A percentile compares a stretch with the other conserved stretches of the same genome.
phyloP scores from a whole-genome alignment of 1,140 invertebrate species.

The Pseudomyrmex flavicornis region DNA sequence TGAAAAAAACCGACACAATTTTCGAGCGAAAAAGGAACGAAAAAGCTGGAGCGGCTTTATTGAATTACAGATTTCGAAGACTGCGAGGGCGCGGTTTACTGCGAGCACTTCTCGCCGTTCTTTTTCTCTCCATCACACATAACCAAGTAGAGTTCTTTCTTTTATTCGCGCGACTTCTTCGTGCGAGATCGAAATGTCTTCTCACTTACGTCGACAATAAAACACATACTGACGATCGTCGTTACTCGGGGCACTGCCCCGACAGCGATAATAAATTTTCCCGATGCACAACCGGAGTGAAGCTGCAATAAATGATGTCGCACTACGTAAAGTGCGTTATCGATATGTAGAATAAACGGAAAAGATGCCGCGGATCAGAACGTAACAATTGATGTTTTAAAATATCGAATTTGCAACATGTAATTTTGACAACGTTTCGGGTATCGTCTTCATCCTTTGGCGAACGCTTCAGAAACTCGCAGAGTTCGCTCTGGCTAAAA shows the following conservation, averaged over 20 bases:
- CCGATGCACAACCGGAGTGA: not conserved
- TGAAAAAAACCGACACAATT: not conserved
- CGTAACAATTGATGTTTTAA: too few relatives aligned
- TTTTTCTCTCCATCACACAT: slow-evolving; percentile 4
- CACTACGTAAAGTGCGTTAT: slow-evolving; percentile 38
- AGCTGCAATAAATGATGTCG: not conserved
- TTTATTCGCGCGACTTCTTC: slow-evolving; percentile 35
- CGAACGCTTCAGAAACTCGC: not conserved
- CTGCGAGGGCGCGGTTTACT: slow-evolving; percentile 34
- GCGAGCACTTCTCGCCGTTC: slow-evolving; percentile 4
- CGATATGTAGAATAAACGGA: not conserved
- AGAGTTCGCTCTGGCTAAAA: not conserved
- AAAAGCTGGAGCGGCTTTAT: slow-evolving; percentile 30
- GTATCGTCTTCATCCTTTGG: too few relatives aligned
- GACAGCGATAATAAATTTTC: slow-evolving; percentile 66
- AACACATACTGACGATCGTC: slow-evolving; percentile 59
- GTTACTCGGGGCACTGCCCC: slow-evolving; percentile 37
- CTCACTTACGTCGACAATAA: slow-evolving; percentile 57
- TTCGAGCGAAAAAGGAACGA: not conserved
- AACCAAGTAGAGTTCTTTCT: slow-evolving; percentile 27
- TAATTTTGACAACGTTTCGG: too few relatives aligned
- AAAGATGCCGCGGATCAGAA: too few relatives aligned
- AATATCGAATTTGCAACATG: too few relatives aligned
- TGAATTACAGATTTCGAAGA: slow-evolving; percentile 69
- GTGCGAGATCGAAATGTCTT: slow-evolving; percentile 11